Conservation (phyloP, 2,113 vertebrate genomes). For the Apeltes quadracus region DNA sequence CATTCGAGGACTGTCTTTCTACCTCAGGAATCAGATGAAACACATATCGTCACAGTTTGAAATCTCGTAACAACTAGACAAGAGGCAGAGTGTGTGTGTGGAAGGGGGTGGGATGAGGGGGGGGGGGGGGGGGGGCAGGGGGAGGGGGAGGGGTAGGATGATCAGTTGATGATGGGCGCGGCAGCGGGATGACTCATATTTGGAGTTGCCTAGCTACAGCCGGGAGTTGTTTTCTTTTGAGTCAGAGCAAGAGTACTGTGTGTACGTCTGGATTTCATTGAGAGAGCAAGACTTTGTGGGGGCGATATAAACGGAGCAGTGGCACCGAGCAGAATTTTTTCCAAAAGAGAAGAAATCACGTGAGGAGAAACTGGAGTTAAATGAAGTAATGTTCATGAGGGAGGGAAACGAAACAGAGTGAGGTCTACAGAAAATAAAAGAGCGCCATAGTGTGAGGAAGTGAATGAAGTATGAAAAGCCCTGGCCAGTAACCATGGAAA, state of each 20-base stretch:
- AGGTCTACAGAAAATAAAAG: constrained; percentile 9
- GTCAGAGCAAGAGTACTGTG: constrained; percentile 52
- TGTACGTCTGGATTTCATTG: constrained; percentile 77
- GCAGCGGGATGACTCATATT: constrained; percentile 79
- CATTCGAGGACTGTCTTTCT: neutral
- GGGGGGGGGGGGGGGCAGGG: neutral
- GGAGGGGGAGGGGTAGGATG: constrained; percentile 3
- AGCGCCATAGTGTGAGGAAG: constrained; percentile 52
- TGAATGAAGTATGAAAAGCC: constrained; percentile 59
- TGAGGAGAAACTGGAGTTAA: constrained; percentile 55
- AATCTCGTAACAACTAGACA: constrained; percentile 14
- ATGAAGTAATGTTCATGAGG: constrained; percentile 48
- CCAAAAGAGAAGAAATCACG: constrained; percentile 51
- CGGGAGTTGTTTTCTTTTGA: constrained; percentile 78
- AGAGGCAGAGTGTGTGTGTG: constrained; percentile 3
- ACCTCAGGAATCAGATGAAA: neutral
- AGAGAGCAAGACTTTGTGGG: constrained; percentile 59
- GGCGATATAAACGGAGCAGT: constrained; percentile 44
- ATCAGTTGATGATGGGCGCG: constrained; percentile 75
- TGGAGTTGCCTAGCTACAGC: constrained; percentile 80
- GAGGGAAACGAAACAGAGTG: neutral
- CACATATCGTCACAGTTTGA: neutral
- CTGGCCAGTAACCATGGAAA: constrained; percentile 71
- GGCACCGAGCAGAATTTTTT: constrained; percentile 50
- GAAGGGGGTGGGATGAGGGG: constrained; percentile 13